phyloP scores from a whole-genome alignment of 2,113 vertebrate genomes.

The Psophia crepitans region DNA sequence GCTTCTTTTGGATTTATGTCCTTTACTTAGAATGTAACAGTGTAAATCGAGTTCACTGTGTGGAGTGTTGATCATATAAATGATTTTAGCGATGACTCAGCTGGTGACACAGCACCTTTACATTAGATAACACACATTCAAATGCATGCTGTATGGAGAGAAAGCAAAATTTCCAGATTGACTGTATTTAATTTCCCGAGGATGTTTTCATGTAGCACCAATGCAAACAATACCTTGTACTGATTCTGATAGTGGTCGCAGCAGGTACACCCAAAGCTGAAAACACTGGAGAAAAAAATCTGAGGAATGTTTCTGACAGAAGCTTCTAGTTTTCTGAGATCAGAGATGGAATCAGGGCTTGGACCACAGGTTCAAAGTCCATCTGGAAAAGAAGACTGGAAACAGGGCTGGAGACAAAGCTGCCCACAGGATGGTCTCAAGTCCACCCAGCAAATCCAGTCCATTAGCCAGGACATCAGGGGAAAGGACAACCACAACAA shows the following conservation, averaged over 20 bases:
- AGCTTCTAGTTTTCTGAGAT: background rate
- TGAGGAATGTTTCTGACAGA: background rate
- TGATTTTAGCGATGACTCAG: background rate
- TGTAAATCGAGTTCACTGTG: background rate
- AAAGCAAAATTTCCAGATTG: background rate
- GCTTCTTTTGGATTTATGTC: background rate
- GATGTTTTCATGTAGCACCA: background rate
- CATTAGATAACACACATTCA: background rate
- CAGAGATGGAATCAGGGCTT: background rate
- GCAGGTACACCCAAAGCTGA: background rate
- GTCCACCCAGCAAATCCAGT: background rate
- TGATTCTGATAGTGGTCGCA: background rate
- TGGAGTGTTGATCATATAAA: background rate
- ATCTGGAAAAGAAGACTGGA: background rate
- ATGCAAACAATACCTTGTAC: background rate
- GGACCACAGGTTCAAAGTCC: background rate
- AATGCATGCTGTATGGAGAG: background rate
- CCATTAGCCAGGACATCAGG: background rate
- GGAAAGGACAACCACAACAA: background rate
- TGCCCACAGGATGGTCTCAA: background rate
- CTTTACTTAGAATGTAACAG: background rate
- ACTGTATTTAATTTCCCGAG: background rate
- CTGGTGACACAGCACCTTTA: background rate
- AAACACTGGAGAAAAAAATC: background rate
- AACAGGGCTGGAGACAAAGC: background rate